Evolutionary conservation across 92 coral and sea anemone species (phyloP).

Genomic region (Galaxea fascicularis): DNA sequence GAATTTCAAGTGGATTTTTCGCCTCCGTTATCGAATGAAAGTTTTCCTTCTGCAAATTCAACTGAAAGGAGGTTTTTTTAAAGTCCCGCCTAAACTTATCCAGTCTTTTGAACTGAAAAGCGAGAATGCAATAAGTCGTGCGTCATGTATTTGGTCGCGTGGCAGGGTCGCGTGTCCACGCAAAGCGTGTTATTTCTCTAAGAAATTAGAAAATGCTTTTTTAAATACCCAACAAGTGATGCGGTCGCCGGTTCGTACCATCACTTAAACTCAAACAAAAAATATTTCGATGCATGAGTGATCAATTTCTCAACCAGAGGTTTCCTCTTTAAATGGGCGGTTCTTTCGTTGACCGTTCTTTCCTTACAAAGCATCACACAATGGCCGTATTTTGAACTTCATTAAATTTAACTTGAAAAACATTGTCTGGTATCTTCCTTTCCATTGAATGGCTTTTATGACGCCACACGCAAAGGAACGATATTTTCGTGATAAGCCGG

Average conservation of each 20-base stretch:
- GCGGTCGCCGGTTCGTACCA: conserved; percentile 44
- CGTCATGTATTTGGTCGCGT: conserved; percentile 42
- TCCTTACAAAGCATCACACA: background rate
- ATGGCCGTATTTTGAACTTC: conserved; percentile 21
- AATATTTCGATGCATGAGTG: background rate
- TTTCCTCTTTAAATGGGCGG: conserved; percentile 9
- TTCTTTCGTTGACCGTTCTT: background rate
- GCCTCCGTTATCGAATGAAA: background rate
- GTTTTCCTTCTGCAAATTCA: background rate
- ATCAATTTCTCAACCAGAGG: conserved; percentile 10
- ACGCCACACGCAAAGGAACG: conserved; percentile 21
- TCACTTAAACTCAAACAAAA: conserved; percentile 19
- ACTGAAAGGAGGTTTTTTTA: background rate
- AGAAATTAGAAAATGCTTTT: conserved; percentile 10
- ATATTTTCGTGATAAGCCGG: conserved; percentile 35
- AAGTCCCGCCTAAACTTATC: conserved; percentile 4
- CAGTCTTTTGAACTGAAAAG: conserved; percentile 17
- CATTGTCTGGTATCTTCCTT: conserved; percentile 13
- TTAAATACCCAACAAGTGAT: conserved; percentile 17
- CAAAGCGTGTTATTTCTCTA: conserved; percentile 15
- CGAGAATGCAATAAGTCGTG: conserved; percentile 22
- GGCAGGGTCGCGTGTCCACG: conserved; percentile 58
- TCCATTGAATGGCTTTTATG: conserved; percentile 30
- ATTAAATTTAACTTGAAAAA: conserved; percentile 30
- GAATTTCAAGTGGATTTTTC: background rate